phyloP scores from a whole-genome alignment of 2,797 vertebrate genomes.

The Danio tinwini region DNA sequence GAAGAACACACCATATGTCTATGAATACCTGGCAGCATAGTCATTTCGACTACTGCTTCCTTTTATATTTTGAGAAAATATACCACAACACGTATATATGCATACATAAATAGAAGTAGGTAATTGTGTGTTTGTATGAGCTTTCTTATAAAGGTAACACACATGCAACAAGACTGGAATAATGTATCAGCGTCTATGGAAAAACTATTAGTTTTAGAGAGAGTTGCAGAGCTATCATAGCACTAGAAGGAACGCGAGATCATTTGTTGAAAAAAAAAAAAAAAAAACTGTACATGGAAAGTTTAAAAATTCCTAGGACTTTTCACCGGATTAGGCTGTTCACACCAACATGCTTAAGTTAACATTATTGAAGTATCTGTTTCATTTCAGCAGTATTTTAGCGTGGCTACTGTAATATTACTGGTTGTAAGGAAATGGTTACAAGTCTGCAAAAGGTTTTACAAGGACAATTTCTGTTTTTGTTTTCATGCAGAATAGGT shows the following conservation, averaged over 20 bases:
- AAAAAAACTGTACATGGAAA: constrained; percentile 15
- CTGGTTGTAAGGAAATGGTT: constrained; percentile 28
- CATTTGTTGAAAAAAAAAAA: neutral
- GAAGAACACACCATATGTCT: neutral
- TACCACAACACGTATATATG: neutral
- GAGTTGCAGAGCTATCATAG: neutral
- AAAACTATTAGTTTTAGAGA: constrained; percentile 10
- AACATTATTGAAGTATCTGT: constrained; percentile 15
- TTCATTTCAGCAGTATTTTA: neutral
- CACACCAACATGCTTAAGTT: constrained; percentile 6
- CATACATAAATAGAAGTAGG: neutral
- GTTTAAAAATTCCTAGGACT: constrained; percentile 37
- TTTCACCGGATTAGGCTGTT: constrained; percentile 16
- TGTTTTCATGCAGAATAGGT: neutral
- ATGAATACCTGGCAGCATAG: neutral
- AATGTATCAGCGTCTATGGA: constrained; percentile 27
- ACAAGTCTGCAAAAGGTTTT: constrained; percentile 4
- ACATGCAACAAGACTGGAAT: neutral
- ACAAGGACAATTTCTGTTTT: neutral
- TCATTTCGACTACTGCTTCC: neutral
- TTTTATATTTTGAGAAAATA: neutral
- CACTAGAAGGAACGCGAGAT: neutral
- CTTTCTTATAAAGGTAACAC: neutral
- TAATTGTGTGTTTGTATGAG: neutral
- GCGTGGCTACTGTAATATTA: neutral